Evolutionary conservation across 1,140 invertebrate species (phyloP).

Genomic region (Schmidtea mediterranea): DNA sequence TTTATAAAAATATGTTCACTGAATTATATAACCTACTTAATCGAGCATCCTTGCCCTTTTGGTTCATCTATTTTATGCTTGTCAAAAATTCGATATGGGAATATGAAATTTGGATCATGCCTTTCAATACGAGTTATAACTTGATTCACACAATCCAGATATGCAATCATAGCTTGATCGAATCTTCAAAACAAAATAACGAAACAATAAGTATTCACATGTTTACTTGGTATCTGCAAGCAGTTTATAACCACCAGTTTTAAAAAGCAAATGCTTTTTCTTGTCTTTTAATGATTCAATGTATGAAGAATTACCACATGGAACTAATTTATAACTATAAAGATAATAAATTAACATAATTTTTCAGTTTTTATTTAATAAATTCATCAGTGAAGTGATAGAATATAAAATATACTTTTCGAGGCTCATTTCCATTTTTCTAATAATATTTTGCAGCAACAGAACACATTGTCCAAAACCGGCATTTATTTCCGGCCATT

Average conservation of each 20-base stretch:
- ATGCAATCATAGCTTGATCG: neutral
- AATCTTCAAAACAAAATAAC: neutral
- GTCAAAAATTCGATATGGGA: neutral
- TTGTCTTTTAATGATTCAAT: too few species aligned
- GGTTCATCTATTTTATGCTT: neutral
- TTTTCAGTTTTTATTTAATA: too few species aligned
- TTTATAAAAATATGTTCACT: too few species aligned
- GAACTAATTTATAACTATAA: too few species aligned
- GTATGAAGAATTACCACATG: too few species aligned
- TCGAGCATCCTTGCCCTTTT: neutral
- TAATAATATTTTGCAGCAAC: neutral
- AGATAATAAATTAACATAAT: too few species aligned
- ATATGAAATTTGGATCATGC: neutral
- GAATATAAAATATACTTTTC: too few species aligned
- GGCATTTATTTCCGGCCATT: slow-evolving; percentile 6
- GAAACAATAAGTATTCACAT: too few species aligned
- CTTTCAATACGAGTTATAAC: neutral
- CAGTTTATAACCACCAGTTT: too few species aligned
- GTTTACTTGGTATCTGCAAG: too few species aligned
- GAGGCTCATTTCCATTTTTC: neutral
- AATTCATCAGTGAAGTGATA: too few species aligned
- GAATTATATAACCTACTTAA: slow-evolving; percentile 4
- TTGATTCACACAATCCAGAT: slow-evolving; percentile 2
- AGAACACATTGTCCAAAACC: slow-evolving; percentile 4
- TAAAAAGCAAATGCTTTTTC: too few species aligned